Evolutionary conservation across 2,797 vertebrate genomes (phyloP).

Genomic region (Lycodopsis pacificus): DNA sequence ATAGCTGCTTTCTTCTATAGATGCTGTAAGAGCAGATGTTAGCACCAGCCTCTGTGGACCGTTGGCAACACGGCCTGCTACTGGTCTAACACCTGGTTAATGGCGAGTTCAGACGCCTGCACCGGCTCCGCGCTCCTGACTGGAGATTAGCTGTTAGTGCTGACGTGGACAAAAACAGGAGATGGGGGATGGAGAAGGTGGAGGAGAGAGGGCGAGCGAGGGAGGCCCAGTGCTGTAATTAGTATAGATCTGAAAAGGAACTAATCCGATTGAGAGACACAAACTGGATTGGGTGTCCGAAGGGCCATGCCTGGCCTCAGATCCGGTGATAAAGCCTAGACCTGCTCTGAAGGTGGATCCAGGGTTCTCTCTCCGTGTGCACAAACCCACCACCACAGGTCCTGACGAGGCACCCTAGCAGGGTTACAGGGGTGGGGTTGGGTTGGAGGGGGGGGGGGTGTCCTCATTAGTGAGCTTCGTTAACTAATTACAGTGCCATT

Average conservation of each 20-base stretch:
- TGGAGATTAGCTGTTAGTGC: slow-evolving; percentile 81
- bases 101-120: slow-evolving; percentile 47
- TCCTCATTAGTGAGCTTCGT: slow-evolving; percentile 80
- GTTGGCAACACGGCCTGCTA: slow-evolving; percentile 21
- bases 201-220: slow-evolving; percentile 39
- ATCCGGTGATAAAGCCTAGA: slow-evolving; percentile 65
- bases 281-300: slow-evolving; percentile 81
- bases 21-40: slow-evolving; percentile 41
- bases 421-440: slow-evolving; percentile 47
- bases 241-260: slow-evolving; percentile 85
- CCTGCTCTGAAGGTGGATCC: slow-evolving; percentile 54
- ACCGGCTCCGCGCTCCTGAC: slow-evolving; percentile 50
- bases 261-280: slow-evolving; percentile 85
- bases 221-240: slow-evolving; percentile 76
- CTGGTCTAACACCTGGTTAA: slow-evolving; percentile 61
- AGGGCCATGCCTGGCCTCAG: slow-evolving; percentile 61
- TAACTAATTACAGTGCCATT: slow-evolving; percentile 81
- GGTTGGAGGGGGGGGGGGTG: slow-evolving; percentile 33
- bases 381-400: not conserved
- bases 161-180: slow-evolving; percentile 75
- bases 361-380: slow-evolving; percentile 13
- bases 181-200: slow-evolving; percentile 57
- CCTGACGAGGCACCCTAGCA: slow-evolving; percentile 27
- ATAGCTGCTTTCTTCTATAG: slow-evolving; percentile 43
- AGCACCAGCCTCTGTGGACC: slow-evolving; percentile 38